These are phyloP conservation scores for Cydia splendana DNA, from an alignment of 1,140 invertebrate genomes.

Conservation along the genomic window DNA sequence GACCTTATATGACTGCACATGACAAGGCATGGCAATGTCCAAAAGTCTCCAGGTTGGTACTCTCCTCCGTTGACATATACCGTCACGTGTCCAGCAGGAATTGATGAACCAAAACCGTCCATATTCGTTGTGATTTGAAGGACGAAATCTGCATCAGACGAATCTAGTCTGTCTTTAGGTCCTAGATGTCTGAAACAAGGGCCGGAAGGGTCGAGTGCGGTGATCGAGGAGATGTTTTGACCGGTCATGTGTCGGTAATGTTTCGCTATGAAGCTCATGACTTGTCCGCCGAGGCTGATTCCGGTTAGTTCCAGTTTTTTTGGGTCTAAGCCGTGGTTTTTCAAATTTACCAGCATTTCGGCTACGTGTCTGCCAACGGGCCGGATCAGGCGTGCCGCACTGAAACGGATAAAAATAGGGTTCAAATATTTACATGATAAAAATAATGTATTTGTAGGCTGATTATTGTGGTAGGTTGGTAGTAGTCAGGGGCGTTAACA, in stretches of 20 bases:
- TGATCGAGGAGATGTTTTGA: slow-evolving; percentile 60
- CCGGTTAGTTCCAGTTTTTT: slow-evolving; percentile 61
- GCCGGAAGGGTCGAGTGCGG: slow-evolving; percentile 64
- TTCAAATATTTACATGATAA: neutral
- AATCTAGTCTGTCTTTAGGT: slow-evolving; percentile 59
- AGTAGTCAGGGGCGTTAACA: neutral
- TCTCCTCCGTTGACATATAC: slow-evolving; percentile 87
- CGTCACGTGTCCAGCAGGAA: slow-evolving; percentile 81
- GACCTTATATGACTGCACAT: slow-evolving; percentile 60
- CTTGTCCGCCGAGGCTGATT: slow-evolving; percentile 64
- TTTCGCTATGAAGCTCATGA: slow-evolving; percentile 61
- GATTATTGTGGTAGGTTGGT: neutral
- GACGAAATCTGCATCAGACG: neutral
- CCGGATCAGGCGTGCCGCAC: slow-evolving; percentile 56
- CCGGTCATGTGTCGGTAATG: slow-evolving; percentile 59
- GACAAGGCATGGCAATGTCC: slow-evolving; percentile 52
- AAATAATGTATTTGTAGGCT: neutral
- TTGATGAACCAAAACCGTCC: slow-evolving; percentile 83
- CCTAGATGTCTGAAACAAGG: slow-evolving; percentile 65
- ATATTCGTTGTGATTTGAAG: slow-evolving; percentile 83
- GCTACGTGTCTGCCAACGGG: slow-evolving; percentile 55
- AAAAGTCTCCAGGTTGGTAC: slow-evolving; percentile 81
- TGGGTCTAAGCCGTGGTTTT: slow-evolving; percentile 52
- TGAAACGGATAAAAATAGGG: slow-evolving; percentile 42
- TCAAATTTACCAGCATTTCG: slow-evolving; percentile 57